Conservation (phyloP, 2,888 invertebrate species). For the Himalopsyche anomala region DNA sequence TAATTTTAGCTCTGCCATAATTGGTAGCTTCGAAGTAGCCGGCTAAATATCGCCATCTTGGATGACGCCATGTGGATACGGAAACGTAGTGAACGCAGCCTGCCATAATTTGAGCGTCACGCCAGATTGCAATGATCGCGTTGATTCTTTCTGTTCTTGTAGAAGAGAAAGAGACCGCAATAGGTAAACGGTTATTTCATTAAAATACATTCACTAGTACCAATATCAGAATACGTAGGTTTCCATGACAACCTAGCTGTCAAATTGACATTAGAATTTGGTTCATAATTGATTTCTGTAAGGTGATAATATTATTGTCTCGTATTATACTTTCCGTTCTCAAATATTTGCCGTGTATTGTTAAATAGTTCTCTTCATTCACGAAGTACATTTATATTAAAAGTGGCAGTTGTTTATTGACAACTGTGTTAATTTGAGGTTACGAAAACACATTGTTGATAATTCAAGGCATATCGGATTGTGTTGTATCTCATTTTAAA, state of each 20-base stretch:
- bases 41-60: constrained; percentile 58
- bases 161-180: constrained; percentile 37
- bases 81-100: constrained; percentile 56
- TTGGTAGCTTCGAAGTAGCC: constrained; percentile 42
- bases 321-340: too few relatives aligned
- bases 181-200: constrained; percentile 22
- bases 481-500: too few relatives aligned
- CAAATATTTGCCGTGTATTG: too few relatives aligned
- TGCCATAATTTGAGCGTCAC: constrained; percentile 36
- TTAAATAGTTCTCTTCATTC: too few relatives aligned
- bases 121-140: constrained; percentile 22
- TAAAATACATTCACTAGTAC: not conserved
- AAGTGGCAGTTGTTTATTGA: not conserved
- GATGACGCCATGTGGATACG: constrained; percentile 59
- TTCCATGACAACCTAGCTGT: constrained; percentile 57
- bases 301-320: too few relatives aligned
- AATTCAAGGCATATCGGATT: too few relatives aligned
- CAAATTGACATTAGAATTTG: constrained; percentile 47
- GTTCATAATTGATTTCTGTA: not conserved
- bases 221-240: constrained; percentile 51
- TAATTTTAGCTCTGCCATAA: constrained; percentile 13
- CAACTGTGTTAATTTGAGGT: not conserved
- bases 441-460: constrained; percentile 15
- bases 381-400: too few relatives aligned
- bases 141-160: constrained; percentile 36